These are phyloP conservation scores for Heliconius erato DNA, from an alignment of 2,888 invertebrate genomes.

Conservation along the genomic window DNA sequence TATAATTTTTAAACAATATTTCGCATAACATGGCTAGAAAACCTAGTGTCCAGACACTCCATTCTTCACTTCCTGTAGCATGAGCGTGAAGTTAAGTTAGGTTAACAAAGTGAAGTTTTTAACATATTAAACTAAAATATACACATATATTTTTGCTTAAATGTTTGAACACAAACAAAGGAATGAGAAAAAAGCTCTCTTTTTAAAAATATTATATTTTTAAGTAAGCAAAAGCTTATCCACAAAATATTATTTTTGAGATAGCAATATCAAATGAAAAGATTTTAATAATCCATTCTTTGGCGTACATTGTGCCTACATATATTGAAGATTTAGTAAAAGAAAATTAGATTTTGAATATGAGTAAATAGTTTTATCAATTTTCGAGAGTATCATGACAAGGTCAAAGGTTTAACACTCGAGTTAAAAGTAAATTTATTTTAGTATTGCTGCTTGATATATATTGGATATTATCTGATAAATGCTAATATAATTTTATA, in stretches of 20 bases:
- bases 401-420: neutral
- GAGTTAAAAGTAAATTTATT: neutral
- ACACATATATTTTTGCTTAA: neutral
- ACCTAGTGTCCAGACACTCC: too few relatives aligned
- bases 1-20: neutral
- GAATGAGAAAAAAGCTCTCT: neutral
- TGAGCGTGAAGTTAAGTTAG: too few relatives aligned
- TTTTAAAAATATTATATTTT: neutral
- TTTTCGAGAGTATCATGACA: slow-evolving; percentile 1
- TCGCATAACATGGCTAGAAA: neutral
- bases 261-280: slow-evolving; percentile 8
- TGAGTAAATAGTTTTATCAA: neutral
- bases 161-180: neutral
- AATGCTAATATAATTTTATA: neutral
- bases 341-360: neutral
- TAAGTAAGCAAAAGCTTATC: neutral
- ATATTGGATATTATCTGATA: neutral
- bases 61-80: too few relatives aligned
- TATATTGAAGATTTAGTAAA: slow-evolving; percentile 3
- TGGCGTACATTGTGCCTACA: neutral
- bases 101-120: neutral
- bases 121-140: neutral
- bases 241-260: neutral
- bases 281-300: slow-evolving; percentile 17
- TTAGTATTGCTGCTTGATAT: neutral